A percentile compares a stretch with the other conserved stretches of the same genome.
These are phyloP conservation scores for Acanthopleura granulata DNA, from an alignment of 2,888 invertebrate genomes.

Conservation along the genomic window DNA sequence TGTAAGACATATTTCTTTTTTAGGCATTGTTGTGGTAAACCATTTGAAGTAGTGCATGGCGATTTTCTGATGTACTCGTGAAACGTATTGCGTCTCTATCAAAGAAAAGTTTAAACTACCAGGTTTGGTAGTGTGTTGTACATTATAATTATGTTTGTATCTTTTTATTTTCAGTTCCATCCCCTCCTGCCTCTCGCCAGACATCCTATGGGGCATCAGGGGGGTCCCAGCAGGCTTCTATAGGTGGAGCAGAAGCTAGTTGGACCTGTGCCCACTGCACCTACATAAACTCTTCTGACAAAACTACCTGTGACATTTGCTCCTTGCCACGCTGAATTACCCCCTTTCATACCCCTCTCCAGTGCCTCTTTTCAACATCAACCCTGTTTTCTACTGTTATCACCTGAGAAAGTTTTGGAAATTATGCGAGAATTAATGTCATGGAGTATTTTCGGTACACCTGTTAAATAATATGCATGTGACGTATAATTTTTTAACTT, in stretches of 20 bases:
- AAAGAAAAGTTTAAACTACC: no score
- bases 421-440: no score
- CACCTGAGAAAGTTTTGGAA: no score
- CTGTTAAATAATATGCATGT: no score
- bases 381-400: no score
- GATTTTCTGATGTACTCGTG: no score
- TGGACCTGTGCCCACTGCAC: slow-evolving; percentile 98
- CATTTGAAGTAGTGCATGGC: no score
- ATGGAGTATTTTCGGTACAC: no score
- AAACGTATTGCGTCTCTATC: no score
- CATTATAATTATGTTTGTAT: background rate
- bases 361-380: background rate
- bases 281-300: slow-evolving; percentile 85
- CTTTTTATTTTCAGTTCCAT: slow-evolving; percentile 40
- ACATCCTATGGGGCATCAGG: slow-evolving; percentile 56
- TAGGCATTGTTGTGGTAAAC: no score
- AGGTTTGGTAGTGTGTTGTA: background rate
- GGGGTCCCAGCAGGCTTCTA: slow-evolving; percentile 54
- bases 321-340: slow-evolving; percentile 77
- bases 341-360: background rate
- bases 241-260: slow-evolving; percentile 44
- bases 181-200: slow-evolving; percentile 46
- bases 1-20: no score
- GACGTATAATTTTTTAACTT: no score
- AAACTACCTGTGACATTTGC: slow-evolving; percentile 91